A percentile compares a stretch with the other conserved stretches of the same genome.
These are phyloP conservation scores for Todiramphus saurophagus DNA, from an alignment of 2,113 vertebrate species.

Conservation along the genomic window DNA sequence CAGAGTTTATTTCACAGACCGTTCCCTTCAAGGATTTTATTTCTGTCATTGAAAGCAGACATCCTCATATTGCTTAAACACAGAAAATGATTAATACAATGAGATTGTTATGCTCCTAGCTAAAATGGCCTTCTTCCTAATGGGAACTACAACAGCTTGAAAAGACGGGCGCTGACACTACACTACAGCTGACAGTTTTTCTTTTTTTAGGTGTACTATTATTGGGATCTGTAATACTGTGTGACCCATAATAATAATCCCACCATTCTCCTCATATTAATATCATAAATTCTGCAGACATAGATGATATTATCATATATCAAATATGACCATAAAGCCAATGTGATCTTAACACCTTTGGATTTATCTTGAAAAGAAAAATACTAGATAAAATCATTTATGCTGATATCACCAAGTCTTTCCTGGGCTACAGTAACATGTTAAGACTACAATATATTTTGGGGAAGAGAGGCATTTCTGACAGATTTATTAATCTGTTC, in stretches of 20 bases:
- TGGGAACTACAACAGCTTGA: background rate
- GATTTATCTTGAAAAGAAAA: constrained; percentile 65
- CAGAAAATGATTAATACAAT: constrained; percentile 45
- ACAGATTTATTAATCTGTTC: constrained; percentile 17
- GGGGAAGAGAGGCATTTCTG: constrained; percentile 17
- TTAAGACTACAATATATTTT: constrained; percentile 13
- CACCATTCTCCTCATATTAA: constrained; percentile 58
- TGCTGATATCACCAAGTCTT: constrained; percentile 22
- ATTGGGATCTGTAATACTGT: constrained; percentile 35
- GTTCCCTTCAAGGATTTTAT: constrained; percentile 60
- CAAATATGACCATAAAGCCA: constrained; percentile 64
- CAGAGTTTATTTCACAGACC: constrained; percentile 51
- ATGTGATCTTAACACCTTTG: constrained; percentile 59
- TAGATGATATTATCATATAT: constrained; percentile 63
- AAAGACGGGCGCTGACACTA: constrained; percentile 9
- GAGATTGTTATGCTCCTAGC: constrained; percentile 36
- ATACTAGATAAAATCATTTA: constrained; percentile 48
- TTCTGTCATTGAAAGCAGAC: constrained; percentile 59
- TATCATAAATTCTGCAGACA: constrained; percentile 63
- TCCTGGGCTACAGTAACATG: constrained; percentile 11
- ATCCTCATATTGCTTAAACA: constrained; percentile 33
- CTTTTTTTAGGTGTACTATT: constrained; percentile 24
- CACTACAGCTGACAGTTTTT: constrained; percentile 33
- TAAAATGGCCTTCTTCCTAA: constrained; percentile 22
- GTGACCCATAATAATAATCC: constrained; percentile 56